Evolutionary conservation across 1,140 invertebrate species (phyloP).

Genomic region (Orius insidiosus): DNA sequence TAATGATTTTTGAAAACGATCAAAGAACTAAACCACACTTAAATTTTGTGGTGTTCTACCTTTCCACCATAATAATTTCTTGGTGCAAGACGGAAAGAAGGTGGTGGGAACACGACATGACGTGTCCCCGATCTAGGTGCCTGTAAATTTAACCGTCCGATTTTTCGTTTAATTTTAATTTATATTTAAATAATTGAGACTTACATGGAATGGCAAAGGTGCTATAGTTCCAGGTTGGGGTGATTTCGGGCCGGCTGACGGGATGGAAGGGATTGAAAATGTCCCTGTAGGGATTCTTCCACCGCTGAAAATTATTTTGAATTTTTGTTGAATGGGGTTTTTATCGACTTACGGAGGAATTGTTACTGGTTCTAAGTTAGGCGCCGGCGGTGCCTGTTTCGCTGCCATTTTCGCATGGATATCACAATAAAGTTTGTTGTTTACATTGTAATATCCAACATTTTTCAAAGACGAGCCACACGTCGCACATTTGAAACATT

Average conservation of each 20-base stretch:
- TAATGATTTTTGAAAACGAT: slow-evolving; percentile 1
- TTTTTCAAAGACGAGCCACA: slow-evolving; percentile 91
- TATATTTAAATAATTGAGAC: slow-evolving; percentile 11
- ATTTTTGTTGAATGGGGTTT: too few species aligned
- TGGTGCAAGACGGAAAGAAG: slow-evolving; percentile 12
- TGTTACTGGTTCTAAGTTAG: slow-evolving; percentile 58
- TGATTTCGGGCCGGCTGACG: slow-evolving; percentile 17
- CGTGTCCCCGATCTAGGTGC: slow-evolving; percentile 20
- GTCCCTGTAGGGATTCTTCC: slow-evolving; percentile 4
- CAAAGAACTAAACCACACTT: too few species aligned
- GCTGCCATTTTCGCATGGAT: slow-evolving; percentile 82
- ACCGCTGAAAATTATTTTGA: slow-evolving; percentile 17
- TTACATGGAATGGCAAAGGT: slow-evolving; percentile 27
- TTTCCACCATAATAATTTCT: background rate
- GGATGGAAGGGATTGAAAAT: slow-evolving; percentile 5
- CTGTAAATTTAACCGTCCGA: slow-evolving; percentile 17
- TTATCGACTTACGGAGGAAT: slow-evolving; percentile 65
- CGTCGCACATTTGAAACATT: slow-evolving; percentile 92
- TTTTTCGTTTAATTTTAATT: slow-evolving; percentile 1
- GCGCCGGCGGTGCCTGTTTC: slow-evolving; percentile 55
- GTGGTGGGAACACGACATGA: slow-evolving; percentile 16
- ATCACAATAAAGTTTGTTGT: slow-evolving; percentile 91
- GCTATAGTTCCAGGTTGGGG: slow-evolving; percentile 25
- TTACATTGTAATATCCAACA: slow-evolving; percentile 89
- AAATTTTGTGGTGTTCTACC: background rate